Conservation (phyloP, 35 echinoderm and acorn worm genomes). For the Lytechinus variegatus region DNA sequence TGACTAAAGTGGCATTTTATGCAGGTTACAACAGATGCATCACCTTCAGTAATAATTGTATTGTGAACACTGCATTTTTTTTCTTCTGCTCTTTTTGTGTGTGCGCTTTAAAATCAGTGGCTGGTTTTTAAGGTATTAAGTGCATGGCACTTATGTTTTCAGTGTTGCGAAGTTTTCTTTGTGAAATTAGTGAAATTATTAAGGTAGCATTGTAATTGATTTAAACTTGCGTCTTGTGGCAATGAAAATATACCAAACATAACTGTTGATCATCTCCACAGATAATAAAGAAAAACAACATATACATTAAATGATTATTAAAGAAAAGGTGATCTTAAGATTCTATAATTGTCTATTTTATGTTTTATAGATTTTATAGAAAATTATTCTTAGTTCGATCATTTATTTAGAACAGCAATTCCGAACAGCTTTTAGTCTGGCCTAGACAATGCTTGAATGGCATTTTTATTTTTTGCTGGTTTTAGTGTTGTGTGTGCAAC, state of each 20-base stretch:
- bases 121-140: background rate
- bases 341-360: too few relatives aligned
- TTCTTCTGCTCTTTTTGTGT: background rate
- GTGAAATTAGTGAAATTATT: background rate
- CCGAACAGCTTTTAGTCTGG: background rate
- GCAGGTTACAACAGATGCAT: background rate
- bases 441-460: background rate
- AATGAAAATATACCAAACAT: background rate
- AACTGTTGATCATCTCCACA: background rate
- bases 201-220: background rate
- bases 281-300: background rate
- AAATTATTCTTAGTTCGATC: background rate
- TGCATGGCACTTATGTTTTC: background rate
- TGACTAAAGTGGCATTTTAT: background rate
- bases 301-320: too few relatives aligned
- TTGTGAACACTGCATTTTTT: background rate
- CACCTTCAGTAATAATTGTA: background rate
- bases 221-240: background rate
- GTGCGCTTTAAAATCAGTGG: background rate
- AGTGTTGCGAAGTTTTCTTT: background rate
- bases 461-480: background rate
- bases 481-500: background rate
- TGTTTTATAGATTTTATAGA: background rate
- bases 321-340: too few relatives aligned
- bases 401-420: background rate